These are phyloP conservation scores for Orussus abietinus DNA, from an alignment of 1,140 invertebrate species.

Conservation along the genomic window DNA sequence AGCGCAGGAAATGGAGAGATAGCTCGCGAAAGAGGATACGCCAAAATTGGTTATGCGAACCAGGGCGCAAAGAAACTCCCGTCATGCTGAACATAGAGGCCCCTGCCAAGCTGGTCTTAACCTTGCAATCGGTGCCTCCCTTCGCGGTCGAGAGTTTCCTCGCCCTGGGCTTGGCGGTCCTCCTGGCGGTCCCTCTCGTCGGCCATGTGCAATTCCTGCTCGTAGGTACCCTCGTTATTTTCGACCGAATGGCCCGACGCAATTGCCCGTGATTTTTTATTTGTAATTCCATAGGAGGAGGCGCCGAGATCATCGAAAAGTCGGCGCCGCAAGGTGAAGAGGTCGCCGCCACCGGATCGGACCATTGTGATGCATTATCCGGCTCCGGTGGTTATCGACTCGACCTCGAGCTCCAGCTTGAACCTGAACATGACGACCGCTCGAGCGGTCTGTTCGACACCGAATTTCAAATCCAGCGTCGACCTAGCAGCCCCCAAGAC, in stretches of 20 bases:
- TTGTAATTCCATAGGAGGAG: constrained; percentile 1
- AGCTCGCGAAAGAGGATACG: constrained; percentile 10
- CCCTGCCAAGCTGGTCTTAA: constrained; percentile 32
- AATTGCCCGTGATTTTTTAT: constrained; percentile 1
- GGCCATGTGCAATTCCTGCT: constrained; percentile 28
- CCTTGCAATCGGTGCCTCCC: constrained; percentile 34
- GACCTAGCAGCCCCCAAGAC: no score
- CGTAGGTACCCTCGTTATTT: constrained; percentile 28
- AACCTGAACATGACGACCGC: constrained; percentile 10
- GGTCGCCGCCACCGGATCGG: background rate
- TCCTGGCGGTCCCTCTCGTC: constrained; percentile 40
- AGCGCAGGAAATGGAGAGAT: background rate
- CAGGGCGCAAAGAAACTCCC: constrained; percentile 1
- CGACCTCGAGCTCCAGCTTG: constrained; percentile 25
- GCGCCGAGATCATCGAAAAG: constrained; percentile 10
- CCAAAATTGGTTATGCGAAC: constrained; percentile 7
- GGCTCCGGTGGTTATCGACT: constrained; percentile 14
- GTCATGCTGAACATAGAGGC: constrained; percentile 35
- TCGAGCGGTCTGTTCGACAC: constrained; percentile 18
- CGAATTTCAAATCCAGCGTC: no score
- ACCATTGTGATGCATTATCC: constrained; percentile 33
- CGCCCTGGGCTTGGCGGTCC: constrained; percentile 31
- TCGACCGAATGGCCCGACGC: background rate
- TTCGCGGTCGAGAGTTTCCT: constrained; percentile 35
- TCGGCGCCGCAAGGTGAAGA: background rate